Percentiles rank a stretch among this genome's conserved stretches.
phyloP scores from a whole-genome alignment of 2,797 vertebrate genomes.

The Crenichthys baileyi region DNA sequence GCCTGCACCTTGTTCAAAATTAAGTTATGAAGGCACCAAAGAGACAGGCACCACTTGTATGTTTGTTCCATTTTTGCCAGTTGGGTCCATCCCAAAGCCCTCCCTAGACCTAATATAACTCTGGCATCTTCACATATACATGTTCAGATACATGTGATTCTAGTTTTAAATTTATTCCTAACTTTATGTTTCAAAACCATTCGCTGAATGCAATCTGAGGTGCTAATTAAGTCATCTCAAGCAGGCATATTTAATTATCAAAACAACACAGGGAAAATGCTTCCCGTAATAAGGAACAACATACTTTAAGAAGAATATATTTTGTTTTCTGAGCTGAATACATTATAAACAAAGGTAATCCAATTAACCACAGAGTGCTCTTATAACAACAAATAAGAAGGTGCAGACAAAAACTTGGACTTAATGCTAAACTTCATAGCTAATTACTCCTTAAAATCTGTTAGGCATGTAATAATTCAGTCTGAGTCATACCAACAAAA shows the following conservation, averaged over 20 bases:
- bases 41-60: constrained; percentile 34
- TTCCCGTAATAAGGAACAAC: background rate
- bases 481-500: background rate
- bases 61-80: constrained; percentile 30
- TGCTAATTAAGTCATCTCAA: constrained; percentile 7
- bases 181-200: background rate
- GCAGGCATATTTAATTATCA: constrained; percentile 4
- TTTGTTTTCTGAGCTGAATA: background rate
- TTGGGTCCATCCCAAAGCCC: constrained; percentile 21
- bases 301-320: background rate
- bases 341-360: background rate
- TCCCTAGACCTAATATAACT: background rate
- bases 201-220: background rate
- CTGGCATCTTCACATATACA: constrained; percentile 4
- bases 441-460: background rate
- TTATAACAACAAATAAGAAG: constrained; percentile 7
- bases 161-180: constrained; percentile 1
- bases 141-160: background rate
- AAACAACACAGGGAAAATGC: constrained; percentile 3
- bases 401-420: background rate
- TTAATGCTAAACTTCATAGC: background rate
- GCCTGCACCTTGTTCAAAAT: constrained; percentile 54
- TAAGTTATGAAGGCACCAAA: constrained; percentile 49
- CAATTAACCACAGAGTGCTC: background rate
- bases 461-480: background rate